Evolutionary conservation across 2,113 vertebrate genomes (phyloP), one percentile per base, ranked within the genome.

Genomic region (Lanius collurio): DNA sequence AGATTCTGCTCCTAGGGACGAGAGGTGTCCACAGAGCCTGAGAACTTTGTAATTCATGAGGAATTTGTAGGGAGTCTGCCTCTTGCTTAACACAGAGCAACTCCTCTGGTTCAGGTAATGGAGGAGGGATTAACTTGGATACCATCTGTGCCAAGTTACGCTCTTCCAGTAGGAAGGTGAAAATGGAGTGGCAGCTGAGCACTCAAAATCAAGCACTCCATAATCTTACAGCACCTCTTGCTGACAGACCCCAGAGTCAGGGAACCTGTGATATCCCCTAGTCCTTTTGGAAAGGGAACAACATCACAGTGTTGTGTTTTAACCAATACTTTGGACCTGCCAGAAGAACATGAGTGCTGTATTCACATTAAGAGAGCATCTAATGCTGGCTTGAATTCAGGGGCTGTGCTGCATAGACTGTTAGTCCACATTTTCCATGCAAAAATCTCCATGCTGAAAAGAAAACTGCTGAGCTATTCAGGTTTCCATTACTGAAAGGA

Each of bases 401-500:
- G 7, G 19, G 56, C 55, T 85, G 12, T 27, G 93, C 63, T 77
- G 71, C 44, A 64, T 17, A 63, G 28, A 62, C 56, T 35, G 27
- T 83, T 83, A 73, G 71, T 70, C 52, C 68, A 75, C 35, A 39
- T 35, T 57, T 89, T 64, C 64, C 56, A 81, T 42, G 52, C 1
- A 6, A 74, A 75, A 86, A 33, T 22, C 13, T 88, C 28, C 44
- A 86, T 6, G n/a, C 68, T 93, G 64, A 69, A 86, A 91, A 89
- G 46, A 60, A 85, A 94, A 88, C 56, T 56, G 60, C 41, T 67
- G 64, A 92, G 53, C 31, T 92, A 70, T 78, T 90, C 68, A 87
- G 52, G 44, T 94, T 96, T 90, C 52, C 28, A 56, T 67, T 96
- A 85, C 62, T 78, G 57, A 92, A 96, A 94, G 49, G 49, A 89